A percentile compares a stretch with the other conserved stretches of the same genome.
Conservation (phyloP, 2,888 invertebrate genomes). For the Alentia gelatinosa region DNA sequence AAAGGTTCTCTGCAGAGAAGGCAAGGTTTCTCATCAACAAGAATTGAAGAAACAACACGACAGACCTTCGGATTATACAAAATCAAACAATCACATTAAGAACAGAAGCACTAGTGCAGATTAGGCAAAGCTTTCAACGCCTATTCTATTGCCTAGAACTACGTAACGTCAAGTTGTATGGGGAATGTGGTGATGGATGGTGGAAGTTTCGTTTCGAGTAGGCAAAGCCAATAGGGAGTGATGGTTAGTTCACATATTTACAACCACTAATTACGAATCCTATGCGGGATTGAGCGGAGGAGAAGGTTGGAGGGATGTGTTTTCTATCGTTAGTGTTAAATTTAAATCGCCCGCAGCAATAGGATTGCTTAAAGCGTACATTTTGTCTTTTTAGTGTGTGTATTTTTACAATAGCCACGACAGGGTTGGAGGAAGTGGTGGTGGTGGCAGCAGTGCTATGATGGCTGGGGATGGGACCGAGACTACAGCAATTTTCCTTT, state of each 20-base stretch:
- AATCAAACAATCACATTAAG: background rate
- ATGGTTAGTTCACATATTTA: background rate
- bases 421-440: too few relatives aligned
- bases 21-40: background rate
- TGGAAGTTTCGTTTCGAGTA: background rate
- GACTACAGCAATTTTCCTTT: too few relatives aligned
- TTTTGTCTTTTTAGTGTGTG: too few relatives aligned
- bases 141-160: background rate
- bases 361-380: too few relatives aligned
- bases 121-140: background rate
- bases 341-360: too few relatives aligned
- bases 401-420: too few relatives aligned
- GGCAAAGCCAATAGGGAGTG: background rate
- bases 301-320: too few relatives aligned
- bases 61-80: slow-evolving; percentile 15
- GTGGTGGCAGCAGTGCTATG: too few relatives aligned
- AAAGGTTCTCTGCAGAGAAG: background rate
- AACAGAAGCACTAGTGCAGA: slow-evolving; percentile 17
- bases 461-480: too few relatives aligned
- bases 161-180: background rate
- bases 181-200: background rate
- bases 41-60: background rate
- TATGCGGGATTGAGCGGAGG: background rate
- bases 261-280: background rate
- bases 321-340: too few relatives aligned